Conservation (phyloP, 2,797 vertebrate genomes). For the Scleropages formosus region DNA sequence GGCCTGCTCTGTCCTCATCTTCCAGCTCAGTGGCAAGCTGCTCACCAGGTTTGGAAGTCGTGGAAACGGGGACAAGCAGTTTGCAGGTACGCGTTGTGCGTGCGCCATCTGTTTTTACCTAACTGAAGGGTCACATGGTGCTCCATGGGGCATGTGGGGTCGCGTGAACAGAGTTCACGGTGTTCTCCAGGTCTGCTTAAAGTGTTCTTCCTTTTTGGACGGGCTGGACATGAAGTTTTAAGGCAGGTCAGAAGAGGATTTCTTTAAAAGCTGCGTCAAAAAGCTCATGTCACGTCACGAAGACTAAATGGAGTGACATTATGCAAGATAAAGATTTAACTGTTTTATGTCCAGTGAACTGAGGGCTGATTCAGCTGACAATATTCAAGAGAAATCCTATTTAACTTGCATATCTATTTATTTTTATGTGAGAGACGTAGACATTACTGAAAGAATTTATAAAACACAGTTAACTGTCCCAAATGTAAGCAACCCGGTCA, state of each 20-base stretch:
- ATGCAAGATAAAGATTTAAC: too few species aligned
- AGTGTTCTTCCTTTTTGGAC: not conserved
- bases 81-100: slow-evolving; percentile 83
- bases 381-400: not conserved
- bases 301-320: too few species aligned
- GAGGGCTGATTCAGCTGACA: not conserved
- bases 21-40: slow-evolving; percentile 93
- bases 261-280: too few species aligned
- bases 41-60: slow-evolving; percentile 93
- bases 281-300: too few species aligned
- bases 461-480: not conserved
- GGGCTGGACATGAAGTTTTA: not conserved
- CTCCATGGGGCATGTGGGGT: not conserved
- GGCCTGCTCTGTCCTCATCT: slow-evolving; percentile 96
- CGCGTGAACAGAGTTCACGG: not conserved
- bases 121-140: slow-evolving; percentile 26
- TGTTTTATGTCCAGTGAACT: too few species aligned
- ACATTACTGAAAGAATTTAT: not conserved
- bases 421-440: not conserved
- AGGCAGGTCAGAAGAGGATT: too few species aligned
- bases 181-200: not conserved
- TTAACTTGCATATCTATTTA: too few species aligned
- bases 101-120: slow-evolving; percentile 41
- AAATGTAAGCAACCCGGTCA: not conserved
- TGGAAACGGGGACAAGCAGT: slow-evolving; percentile 96